Base-by-base conservation (phyloP, 2,888 invertebrate genomes). In the Cacoxenus indagator region DNA sequence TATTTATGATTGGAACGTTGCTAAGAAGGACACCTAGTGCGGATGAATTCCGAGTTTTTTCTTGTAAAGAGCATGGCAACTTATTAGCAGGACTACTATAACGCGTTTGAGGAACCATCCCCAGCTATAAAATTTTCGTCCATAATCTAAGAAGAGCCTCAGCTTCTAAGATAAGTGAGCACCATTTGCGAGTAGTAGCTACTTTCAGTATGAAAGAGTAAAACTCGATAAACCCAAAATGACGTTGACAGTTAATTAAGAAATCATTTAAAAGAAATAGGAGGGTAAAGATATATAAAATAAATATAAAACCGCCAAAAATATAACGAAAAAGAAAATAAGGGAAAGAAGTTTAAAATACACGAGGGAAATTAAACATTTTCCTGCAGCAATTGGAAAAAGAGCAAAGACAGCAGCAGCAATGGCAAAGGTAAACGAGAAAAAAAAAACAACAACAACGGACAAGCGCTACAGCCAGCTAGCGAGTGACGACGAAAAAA, bases 261-360 rank as follows among this genome's bases (percentile, higher is more conserved):
- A 80, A 83, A 83, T 83, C 82, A 80, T 80, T 80, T 80, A 71
- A 80, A 80, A 83, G 83, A 83, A 83, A 83, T 79, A 83, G 79
- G 83, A 78, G 76, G 79, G 71, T 69, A 82, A 73, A 73, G 70
- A 70, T 73, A 71, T 26, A 26, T 5, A 65, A 75, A 65, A 67
- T 17, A 54, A 46, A 31, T 65, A 43, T 51, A 24, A 43, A 45
- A 65, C 22, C 1, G 5, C 24, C 55, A 54, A 67, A 64, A 31
- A 46, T 37, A 61, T 19, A 71, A 24, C 51, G 64, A 70, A 70
- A 75, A 69, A 68, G 55, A 68, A 70, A 71, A 72, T 73, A 75
- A 69, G 64, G 66, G 70, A 69, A 71, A 77, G 67, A 70, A 67
- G 68, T 73, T 76, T 78, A 76, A 83, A 80, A 74, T 70, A 80